These are phyloP conservation scores for Pantherophis vulpinus DNA, from an alignment of 2,797 vertebrate genomes.

Conservation along the genomic window DNA sequence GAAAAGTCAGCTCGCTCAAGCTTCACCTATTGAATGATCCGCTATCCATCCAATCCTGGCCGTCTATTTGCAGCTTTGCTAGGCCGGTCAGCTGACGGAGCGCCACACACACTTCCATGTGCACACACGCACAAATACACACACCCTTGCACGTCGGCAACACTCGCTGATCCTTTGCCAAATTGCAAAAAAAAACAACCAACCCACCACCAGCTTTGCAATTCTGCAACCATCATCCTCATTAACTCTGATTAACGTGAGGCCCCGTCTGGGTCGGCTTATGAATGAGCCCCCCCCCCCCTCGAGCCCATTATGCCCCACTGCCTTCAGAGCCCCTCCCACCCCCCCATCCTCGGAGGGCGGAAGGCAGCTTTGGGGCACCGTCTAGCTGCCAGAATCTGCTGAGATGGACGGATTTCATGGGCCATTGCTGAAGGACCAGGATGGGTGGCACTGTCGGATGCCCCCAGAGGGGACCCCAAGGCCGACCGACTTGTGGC, in stretches of 20 bases:
- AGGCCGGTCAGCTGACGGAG: neutral
- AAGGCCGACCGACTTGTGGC: neutral
- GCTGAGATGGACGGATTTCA: neutral
- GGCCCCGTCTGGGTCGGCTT: neutral
- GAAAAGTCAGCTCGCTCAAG: neutral
- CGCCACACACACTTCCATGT: neutral
- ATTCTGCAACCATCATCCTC: neutral
- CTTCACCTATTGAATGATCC: neutral
- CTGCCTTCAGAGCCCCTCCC: neutral
- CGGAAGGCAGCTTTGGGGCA: neutral
- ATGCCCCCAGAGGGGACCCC: neutral
- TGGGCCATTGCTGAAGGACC: too few species aligned
- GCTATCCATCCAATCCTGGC: neutral
- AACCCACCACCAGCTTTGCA: neutral
- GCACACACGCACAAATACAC: neutral
- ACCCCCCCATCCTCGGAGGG: neutral
- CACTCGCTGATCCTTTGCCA: neutral
- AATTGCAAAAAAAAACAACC: neutral
- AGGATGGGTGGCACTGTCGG: neutral
- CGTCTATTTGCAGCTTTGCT: neutral
- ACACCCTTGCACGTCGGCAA: neutral
- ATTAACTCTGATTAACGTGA: neutral
- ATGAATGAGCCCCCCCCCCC: neutral
- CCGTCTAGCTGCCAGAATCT: neutral
- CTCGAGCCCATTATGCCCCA: neutral